Percentiles rank a stretch among this genome's conserved stretches.
These are phyloP conservation scores for Phyllotis vaccarum DNA, from an alignment of 2,797 vertebrate species.

Conservation along the genomic window DNA sequence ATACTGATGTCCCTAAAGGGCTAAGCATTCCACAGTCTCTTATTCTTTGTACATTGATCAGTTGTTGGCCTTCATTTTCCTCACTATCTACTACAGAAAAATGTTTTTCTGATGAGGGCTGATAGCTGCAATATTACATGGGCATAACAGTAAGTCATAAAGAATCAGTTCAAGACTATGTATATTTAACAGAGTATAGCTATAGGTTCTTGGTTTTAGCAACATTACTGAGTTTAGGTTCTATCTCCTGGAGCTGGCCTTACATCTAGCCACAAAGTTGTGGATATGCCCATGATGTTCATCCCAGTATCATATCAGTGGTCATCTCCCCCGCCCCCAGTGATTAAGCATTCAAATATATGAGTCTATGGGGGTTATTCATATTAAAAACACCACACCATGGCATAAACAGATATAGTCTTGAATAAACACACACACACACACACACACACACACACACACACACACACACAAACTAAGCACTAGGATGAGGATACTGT, in stretches of 20 bases:
- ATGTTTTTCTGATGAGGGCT: neutral
- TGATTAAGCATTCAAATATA: neutral
- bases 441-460: neutral
- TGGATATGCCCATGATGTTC: no score
- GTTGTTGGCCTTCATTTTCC: neutral
- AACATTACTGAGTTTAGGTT: no score
- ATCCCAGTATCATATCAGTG: no score
- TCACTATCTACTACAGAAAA: neutral
- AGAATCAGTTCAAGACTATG: neutral
- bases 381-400: neutral
- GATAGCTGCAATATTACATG: no score
- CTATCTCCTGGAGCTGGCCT: no score
- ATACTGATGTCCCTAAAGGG: neutral
- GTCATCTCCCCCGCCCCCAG: no score
- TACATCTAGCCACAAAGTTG: neutral
- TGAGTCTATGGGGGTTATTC: neutral
- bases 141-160: no score
- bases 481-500: no score
- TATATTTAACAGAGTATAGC: neutral
- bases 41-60: neutral
- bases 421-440: neutral
- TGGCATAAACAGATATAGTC: neutral
- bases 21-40: neutral
- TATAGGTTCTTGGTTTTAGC: no score
- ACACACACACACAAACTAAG: neutral